Evolutionary conservation across 1,140 invertebrate genomes (phyloP), one percentile per base, ranked within the genome.

Genomic region (Drosophila lini): DNA sequence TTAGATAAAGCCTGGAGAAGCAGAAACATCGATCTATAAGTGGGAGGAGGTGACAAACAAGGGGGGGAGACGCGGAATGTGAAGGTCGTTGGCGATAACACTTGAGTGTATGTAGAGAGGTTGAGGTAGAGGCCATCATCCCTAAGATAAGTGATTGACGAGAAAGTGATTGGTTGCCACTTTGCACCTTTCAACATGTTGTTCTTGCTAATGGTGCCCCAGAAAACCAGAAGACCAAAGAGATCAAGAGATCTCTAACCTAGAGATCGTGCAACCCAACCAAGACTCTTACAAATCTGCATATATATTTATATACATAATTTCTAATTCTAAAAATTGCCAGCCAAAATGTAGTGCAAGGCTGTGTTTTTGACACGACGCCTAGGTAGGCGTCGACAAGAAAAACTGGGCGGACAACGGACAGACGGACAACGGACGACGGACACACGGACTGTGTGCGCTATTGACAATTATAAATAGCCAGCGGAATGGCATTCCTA

Each of bases 401-500:
- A 34, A 55, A 55, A 53, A 53, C 8, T 36, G 19, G 25, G 45
- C 36, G 36, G 36, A 38, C 36, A 15, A 10, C 31, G 50, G 50
- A 52, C 48, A 16, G 4, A 11, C n/a, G 47, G 28, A 52, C 47
- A 16, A 52, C 50, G 31, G 28, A 52, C 47, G 11, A 52, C 50
- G 31, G 50, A 36, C 32, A 36, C 16, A 53, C 50, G 50, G 50
- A 53, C 50, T 22, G 50, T 48, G 47, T 47, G 45, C 32, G 65
- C 59, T 52, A 86, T 86, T 86, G 84, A 73, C 79, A 88, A 80
- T 77, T 86, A 86, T 71, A 88, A 86, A 86, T 86, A 86, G 82
- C 53, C 64, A 70, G 63, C 44, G 60, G 38, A 25, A 38, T 59
- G 55, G 48, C 60, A 83, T 59, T 76, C 48, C 78, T 78, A 78